Evolutionary conservation across 2,797 vertebrate genomes (phyloP), one percentile per base, ranked within the genome.

Genomic region (Semaprochilodus insignis): DNA sequence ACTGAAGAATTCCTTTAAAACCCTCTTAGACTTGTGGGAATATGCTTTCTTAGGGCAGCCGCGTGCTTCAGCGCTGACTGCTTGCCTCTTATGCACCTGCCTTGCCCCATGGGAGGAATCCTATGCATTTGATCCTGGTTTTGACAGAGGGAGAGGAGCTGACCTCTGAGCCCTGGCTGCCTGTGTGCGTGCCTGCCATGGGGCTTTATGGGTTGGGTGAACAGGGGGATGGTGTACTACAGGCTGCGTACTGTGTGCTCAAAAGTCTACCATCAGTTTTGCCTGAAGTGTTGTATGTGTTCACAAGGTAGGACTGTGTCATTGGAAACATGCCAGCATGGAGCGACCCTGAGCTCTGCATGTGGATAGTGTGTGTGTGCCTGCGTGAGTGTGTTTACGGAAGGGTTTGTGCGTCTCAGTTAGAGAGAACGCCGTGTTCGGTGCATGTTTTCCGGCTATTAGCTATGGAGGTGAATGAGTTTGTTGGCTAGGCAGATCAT

Each of bases 121-220:
- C 31, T 23, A 31, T 62, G 69, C 44, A 57, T 80, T 71, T 82
- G 69, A 82, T 81, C 34, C 75, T 73, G 44, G 57, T 7, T 81
- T 83, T 74, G 74, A 60, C 40, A 19, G 63, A 57, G 70, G 63
- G 54, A 70, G 75, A 70, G 63, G n/a, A 74, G 67, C 57, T 17
- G 75, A 52, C 74, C 75, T 55, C 27, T 65, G 2, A 8, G 59
- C 55, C 55, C 54, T 69, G 15, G 7, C 40, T 55, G 14, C 16
- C 48, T 55, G 48, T 3, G 4, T 67, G 63, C 55, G 40, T 8
- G 70, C n/a, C 10, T 62, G 75, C 21, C 65, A 55, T 52, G 63
- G 23, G 75, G 48, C 57, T 77, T 51, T 80, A 69, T 66, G 2
- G 62, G 34, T 34, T 34, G 25, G 25, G 63, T 5, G 14, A 63